These are phyloP conservation scores for Encarsia formosa DNA, from an alignment of 2,888 invertebrate genomes.

Conservation along the genomic window DNA sequence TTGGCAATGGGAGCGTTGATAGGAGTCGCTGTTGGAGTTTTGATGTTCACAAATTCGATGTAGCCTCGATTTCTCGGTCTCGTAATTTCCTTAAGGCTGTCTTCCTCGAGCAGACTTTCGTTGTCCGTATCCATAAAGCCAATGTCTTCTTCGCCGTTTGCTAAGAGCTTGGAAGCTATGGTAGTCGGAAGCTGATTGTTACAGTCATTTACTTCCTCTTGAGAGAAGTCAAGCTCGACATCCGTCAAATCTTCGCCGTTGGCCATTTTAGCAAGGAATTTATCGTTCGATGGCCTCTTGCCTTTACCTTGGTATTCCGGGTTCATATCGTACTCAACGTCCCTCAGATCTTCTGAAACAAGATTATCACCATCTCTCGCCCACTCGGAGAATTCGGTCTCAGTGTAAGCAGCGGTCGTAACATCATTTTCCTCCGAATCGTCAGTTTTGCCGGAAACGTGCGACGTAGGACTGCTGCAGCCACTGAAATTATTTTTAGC, in stretches of 20 bases:
- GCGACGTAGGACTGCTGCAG: conserved; percentile 58
- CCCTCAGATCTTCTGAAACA: conserved; percentile 71
- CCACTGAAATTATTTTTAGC: conserved; percentile 45
- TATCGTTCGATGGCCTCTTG: conserved; percentile 25
- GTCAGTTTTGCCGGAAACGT: conserved; percentile 42
- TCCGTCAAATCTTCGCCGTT: conserved; percentile 50
- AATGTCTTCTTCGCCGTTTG: conserved; percentile 70
- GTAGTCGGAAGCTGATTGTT: conserved; percentile 29
- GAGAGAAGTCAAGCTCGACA: conserved; percentile 48
- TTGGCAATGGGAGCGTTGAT: conserved; percentile 43
- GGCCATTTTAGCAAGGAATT: conserved; percentile 33
- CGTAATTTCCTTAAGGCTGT: conserved; percentile 58
- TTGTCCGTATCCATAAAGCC: conserved; percentile 86
- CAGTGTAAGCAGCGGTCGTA: conserved; percentile 71
- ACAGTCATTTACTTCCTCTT: conserved; percentile 27
- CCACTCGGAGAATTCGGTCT: conserved; percentile 88
- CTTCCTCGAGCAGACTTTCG: conserved; percentile 68
- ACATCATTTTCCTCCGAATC: conserved; percentile 66
- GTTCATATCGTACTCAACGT: conserved; percentile 60
- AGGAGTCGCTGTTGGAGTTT: conserved; percentile 14
- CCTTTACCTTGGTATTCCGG: conserved; percentile 48
- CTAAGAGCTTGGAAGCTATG: conserved; percentile 44
- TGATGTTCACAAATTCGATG: conserved; percentile 61
- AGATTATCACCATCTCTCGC: conserved; percentile 68
- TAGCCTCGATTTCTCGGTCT: conserved; percentile 63